These are phyloP conservation scores for Ciona savignyi DNA, from an alignment of 23 tunicate species.

Conservation along the genomic window DNA sequence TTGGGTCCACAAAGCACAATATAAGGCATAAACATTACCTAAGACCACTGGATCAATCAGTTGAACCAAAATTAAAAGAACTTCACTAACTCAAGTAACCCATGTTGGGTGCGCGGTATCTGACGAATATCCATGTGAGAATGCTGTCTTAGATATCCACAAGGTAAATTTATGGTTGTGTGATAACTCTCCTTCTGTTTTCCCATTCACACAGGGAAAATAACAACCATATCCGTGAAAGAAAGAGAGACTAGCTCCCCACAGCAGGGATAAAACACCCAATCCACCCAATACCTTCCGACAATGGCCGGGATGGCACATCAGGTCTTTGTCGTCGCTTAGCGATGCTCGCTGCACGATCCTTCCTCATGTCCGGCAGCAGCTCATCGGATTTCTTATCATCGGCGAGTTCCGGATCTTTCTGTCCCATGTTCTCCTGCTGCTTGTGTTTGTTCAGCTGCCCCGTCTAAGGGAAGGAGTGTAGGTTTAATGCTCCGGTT, in stretches of 20 bases:
- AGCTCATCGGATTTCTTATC: background rate
- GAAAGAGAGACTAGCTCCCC: background rate
- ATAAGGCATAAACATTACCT: no score
- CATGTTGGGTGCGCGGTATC: no score
- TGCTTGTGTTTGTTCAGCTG: slow-evolving; percentile 49
- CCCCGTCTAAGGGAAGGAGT: slow-evolving; percentile 35
- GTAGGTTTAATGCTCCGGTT: no score
- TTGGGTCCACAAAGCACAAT: no score
- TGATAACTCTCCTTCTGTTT: no score
- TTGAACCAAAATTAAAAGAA: no score
- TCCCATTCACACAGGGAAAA: no score
- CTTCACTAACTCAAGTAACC: no score
- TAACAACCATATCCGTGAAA: background rate
- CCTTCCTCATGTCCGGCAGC: slow-evolving; percentile 69
- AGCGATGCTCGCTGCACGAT: slow-evolving; percentile 70
- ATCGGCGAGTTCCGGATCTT: background rate
- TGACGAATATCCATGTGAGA: no score
- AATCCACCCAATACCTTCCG: background rate
- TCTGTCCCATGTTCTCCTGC: slow-evolving; percentile 17
- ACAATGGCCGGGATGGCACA: background rate
- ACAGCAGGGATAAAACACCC: background rate
- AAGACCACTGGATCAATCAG: no score
- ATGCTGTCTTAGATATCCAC: no score
- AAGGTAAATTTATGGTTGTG: no score
- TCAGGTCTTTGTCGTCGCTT: slow-evolving; percentile 63